phyloP scores from a whole-genome alignment of 2,113 vertebrate genomes.

The Oriolus oriolus region DNA sequence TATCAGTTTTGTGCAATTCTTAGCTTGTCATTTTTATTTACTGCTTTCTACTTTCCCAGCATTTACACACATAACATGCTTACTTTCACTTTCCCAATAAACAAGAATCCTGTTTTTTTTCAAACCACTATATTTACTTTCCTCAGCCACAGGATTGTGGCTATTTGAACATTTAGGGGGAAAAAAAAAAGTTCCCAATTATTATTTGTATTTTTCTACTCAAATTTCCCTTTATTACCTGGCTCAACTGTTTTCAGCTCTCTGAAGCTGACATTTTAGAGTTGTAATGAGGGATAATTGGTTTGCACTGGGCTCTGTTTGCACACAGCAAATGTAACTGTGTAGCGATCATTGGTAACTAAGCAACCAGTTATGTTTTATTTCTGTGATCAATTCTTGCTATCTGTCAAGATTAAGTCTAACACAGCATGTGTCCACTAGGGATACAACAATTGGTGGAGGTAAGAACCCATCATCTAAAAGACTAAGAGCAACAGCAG shows the following conservation, averaged over 20 bases:
- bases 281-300: constrained; percentile 32
- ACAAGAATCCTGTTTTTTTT: neutral
- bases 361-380: constrained; percentile 55
- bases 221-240: neutral
- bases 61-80: neutral
- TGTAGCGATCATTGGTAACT: constrained; percentile 27
- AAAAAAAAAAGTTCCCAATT: neutral
- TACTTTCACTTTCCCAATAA: neutral
- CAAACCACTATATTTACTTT: neutral
- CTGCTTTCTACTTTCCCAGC: neutral
- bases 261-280: neutral
- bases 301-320: constrained; percentile 21
- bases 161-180: neutral
- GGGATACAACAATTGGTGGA: neutral
- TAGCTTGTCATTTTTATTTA: neutral
- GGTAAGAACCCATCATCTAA: neutral
- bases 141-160: neutral
- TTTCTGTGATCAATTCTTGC: constrained; percentile 45
- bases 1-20: neutral
- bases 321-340: constrained; percentile 23
- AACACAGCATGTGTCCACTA: neutral
- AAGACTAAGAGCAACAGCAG: neutral
- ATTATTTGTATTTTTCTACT: neutral
- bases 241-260: neutral
- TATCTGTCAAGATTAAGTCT: constrained; percentile 22